Evolutionary conservation across 2,888 invertebrate species (phyloP).

Genomic region (Prosapia bicincta): DNA sequence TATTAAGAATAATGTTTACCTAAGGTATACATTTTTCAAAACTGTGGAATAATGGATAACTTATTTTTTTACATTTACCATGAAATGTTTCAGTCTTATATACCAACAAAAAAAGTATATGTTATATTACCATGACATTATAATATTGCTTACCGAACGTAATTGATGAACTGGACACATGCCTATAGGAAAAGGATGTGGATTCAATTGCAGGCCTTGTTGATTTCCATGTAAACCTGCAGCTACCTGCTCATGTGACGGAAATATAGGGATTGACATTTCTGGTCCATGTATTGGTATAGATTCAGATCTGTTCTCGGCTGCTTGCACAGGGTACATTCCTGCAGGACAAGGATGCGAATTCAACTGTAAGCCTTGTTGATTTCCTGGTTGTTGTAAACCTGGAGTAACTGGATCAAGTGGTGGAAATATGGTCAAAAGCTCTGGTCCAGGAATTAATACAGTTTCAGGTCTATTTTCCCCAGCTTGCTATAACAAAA

Average conservation of each 20-base stretch:
- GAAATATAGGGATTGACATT: slow-evolving; percentile 11
- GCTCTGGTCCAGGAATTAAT: no score
- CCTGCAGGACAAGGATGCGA: no score
- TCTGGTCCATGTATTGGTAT: background rate
- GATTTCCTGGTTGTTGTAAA: no score
- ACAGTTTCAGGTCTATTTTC: background rate
- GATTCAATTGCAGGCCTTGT: slow-evolving; percentile 12
- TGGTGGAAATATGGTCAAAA: no score
- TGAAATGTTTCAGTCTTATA: no score
- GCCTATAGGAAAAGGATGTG: slow-evolving; percentile 15
- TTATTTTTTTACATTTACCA: no score
- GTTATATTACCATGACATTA: background rate
- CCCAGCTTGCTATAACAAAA: background rate
- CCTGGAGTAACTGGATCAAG: no score
- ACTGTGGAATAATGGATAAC: background rate
- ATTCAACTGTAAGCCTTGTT: no score
- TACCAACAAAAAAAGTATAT: no score
- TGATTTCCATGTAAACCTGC: background rate
- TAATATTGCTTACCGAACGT: slow-evolving; percentile 12
- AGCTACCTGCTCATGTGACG: slow-evolving; percentile 14
- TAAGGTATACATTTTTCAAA: background rate
- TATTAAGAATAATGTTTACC: no score
- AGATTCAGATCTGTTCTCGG: no score
- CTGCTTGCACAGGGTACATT: no score
- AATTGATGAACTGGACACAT: slow-evolving; percentile 23